phyloP scores from a whole-genome alignment of 2,797 vertebrate species.

The Chelmon rostratus region DNA sequence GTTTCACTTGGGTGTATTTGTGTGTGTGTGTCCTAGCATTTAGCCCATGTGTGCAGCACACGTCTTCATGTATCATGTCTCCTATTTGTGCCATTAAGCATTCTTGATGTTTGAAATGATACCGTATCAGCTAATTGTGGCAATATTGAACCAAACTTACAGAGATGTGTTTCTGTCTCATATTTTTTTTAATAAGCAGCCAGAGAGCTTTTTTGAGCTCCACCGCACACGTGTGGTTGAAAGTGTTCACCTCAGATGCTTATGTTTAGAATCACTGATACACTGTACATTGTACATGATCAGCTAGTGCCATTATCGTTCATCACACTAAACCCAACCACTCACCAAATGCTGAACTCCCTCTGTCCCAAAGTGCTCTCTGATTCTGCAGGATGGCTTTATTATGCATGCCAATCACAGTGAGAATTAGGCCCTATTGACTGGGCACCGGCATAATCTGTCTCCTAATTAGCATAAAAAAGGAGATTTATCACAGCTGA shows the following conservation, averaged over 20 bases:
- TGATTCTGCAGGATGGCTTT: slow-evolving; percentile 70
- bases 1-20: slow-evolving; percentile 69
- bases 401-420: slow-evolving; percentile 78
- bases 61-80: slow-evolving; percentile 76
- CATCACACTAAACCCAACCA: slow-evolving; percentile 57
- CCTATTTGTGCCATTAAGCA: slow-evolving; percentile 78
- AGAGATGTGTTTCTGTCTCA: slow-evolving; percentile 28
- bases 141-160: slow-evolving; percentile 60
- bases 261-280: slow-evolving; percentile 57
- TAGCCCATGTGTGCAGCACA: slow-evolving; percentile 53
- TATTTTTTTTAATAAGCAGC: slow-evolving; percentile 45
- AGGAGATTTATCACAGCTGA: slow-evolving; percentile 54
- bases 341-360: slow-evolving; percentile 59
- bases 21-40: slow-evolving; percentile 61
- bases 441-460: slow-evolving; percentile 64
- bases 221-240: slow-evolving; percentile 43
- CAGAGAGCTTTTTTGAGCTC: slow-evolving; percentile 13
- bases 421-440: slow-evolving; percentile 69
- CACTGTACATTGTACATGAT: slow-evolving; percentile 48
- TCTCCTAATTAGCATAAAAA: slow-evolving; percentile 74
- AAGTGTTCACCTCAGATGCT: slow-evolving; percentile 46
- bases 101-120: slow-evolving; percentile 73
- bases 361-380: slow-evolving; percentile 65
- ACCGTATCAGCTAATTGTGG: slow-evolving; percentile 71
- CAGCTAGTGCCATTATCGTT: slow-evolving; percentile 52